phyloP scores from a whole-genome alignment of 2,113 vertebrate species.

The Martes martes region DNA sequence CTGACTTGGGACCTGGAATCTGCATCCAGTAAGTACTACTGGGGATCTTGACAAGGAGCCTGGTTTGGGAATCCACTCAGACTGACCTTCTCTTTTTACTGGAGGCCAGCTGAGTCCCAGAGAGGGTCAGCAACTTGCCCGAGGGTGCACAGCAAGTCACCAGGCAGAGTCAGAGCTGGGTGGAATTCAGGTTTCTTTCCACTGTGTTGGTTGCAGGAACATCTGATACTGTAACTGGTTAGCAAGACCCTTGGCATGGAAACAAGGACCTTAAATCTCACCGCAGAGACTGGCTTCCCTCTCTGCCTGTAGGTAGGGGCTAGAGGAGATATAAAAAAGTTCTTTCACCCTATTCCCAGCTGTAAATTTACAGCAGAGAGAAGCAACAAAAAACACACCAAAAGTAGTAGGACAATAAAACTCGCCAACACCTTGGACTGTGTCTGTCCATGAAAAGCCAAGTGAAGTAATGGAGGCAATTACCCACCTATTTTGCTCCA shows the following conservation, averaged over 20 bases:
- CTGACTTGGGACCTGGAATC: background rate
- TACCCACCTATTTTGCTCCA: constrained; percentile 43
- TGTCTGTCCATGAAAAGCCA: background rate
- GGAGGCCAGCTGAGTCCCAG: background rate
- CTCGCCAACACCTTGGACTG: background rate
- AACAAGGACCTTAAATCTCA: background rate
- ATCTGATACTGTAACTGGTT: background rate
- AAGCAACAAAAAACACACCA: background rate
- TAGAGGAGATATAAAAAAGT: background rate
- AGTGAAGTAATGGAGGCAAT: constrained; percentile 54
- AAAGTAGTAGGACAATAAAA: background rate
- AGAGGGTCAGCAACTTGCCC: background rate
- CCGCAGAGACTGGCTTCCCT: background rate
- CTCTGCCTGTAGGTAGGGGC: background rate
- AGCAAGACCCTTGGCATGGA: background rate
- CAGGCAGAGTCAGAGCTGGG: background rate
- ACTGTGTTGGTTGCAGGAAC: background rate
- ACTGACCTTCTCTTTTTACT: background rate
- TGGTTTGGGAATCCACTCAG: background rate
- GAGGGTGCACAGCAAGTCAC: background rate
- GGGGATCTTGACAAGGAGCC: background rate
- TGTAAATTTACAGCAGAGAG: constrained; percentile 50
- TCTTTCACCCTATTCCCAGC: constrained; percentile 18
- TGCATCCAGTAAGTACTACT: background rate
- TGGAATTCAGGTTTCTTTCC: background rate